A percentile compares a stretch with the other conserved stretches of the same genome.
phyloP scores from a whole-genome alignment of 2,888 invertebrate genomes.

The Amblyjoppa fuscipennis region DNA sequence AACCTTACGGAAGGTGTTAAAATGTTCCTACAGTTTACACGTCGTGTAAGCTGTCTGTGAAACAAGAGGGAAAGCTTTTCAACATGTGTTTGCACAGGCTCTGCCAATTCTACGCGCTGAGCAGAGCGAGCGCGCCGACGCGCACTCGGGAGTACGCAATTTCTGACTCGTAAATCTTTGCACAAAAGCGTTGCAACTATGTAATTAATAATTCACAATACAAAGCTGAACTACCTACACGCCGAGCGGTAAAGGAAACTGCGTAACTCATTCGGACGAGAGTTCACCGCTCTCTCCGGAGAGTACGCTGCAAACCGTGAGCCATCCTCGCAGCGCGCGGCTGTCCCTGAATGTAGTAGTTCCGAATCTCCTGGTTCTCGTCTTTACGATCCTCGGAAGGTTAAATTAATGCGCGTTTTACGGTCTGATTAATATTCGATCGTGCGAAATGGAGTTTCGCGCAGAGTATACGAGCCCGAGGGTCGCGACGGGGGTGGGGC shows the following conservation, averaged over 20 bases:
- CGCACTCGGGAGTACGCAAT: too few species aligned
- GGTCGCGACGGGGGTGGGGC: not conserved
- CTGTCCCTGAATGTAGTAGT: not conserved
- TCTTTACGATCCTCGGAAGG: constrained; percentile 22
- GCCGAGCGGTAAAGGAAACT: not conserved
- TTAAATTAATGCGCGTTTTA: constrained; percentile 38
- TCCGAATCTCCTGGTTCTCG: not conserved
- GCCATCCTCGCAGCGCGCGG: too few species aligned
- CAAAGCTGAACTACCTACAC: not conserved
- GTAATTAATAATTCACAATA: not conserved
- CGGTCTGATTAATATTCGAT: constrained; percentile 46
- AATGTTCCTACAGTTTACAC: too few species aligned
- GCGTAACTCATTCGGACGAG: constrained; percentile 4
- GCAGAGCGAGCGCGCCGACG: too few species aligned
- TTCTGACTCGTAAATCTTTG: not conserved
- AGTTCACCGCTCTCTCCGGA: not conserved
- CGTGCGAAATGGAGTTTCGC: constrained; percentile 10
- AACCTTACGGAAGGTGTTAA: too few species aligned
- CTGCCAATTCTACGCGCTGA: too few species aligned
- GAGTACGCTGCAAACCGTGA: not conserved
- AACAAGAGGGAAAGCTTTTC: too few species aligned
- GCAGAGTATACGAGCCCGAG: too few species aligned
- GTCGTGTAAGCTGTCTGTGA: too few species aligned
- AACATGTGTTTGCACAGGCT: too few species aligned
- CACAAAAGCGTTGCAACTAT: not conserved